Evolutionary conservation across 2,888 invertebrate genomes (phyloP), one percentile per base, ranked within the genome.

Genomic region (Euplagia quadripunctaria): DNA sequence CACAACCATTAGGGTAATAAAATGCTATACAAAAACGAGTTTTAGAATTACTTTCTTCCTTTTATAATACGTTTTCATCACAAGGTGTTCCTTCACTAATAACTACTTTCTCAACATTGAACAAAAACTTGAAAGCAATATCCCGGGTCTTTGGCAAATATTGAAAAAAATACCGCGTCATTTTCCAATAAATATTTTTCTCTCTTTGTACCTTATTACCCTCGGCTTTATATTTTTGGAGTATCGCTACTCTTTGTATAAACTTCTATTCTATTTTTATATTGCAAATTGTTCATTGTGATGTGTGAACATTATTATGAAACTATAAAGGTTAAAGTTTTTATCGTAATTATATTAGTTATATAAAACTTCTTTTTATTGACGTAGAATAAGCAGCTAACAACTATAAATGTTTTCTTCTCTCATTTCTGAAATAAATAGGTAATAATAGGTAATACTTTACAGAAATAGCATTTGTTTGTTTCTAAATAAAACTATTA

Each of bases 61-160:
- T 31, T 11, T 61, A 61, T 43, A 52, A 74, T 75, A 74, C 70
- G 68, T 75, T 83, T 73, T 72, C 70, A 73, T 81, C 72, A 76
- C 58, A 73, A 41, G 46, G 68, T 49, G 49, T 70, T 81, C 51
- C 58, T 52, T 46, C 31, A 4, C 31, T 70, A 67, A 72, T 71
- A 58, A 52, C 72, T 79, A 83, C 68, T 78, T 76, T 64, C 42
- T 20, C 76, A 64, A 76, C 76, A 76, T 61, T 61, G 79, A 74
- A 79, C 58, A 79, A 76, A 81, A 83, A 79, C 76, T 79, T 83
- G 46, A 73, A 67, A 71, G 65, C 69, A 72, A 73, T 79, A 79
- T 76, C 65, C 64, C 17, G 68, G 67, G n/a, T 65, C 58, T 64
- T 17, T 20, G 41, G 69, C 71, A 43, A 77, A 81, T n/a, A 61